phyloP scores from a whole-genome alignment of 2,797 vertebrate genomes.

The Eospalax fontanierii region DNA sequence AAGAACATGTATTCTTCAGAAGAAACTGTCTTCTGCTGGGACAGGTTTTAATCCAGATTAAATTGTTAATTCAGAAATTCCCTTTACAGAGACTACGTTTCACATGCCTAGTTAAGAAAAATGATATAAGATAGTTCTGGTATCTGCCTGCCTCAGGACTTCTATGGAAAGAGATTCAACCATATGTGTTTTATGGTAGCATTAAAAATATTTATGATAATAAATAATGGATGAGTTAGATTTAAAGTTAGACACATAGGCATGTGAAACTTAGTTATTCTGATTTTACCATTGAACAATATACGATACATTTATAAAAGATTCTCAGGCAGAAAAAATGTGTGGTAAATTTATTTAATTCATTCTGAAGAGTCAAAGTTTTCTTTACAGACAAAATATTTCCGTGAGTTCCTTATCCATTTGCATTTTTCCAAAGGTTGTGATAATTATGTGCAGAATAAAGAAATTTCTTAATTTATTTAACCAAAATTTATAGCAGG shows the following conservation, averaged over 20 bases:
- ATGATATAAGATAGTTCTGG: not conserved
- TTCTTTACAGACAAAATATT: not conserved
- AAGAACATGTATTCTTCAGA: constrained; percentile 41
- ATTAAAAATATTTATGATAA: constrained; percentile 8
- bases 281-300: too few species aligned
- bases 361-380: not conserved
- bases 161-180: not conserved
- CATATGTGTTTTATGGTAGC: not conserved
- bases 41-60: not conserved
- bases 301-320: too few species aligned
- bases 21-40: not conserved
- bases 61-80: constrained; percentile 55
- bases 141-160: not conserved
- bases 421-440: not conserved
- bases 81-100: not conserved
- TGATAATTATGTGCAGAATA: constrained; percentile 3
- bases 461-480: not conserved
- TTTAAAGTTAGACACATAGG: not conserved
- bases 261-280: not conserved
- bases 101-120: not conserved
- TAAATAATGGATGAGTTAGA: not conserved
- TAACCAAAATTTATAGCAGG: not conserved
- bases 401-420: not conserved
- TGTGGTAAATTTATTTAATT: not conserved
- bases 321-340: not conserved